Conservation (phyloP, 2,797 vertebrate genomes). For the Poliocrania exsul region DNA sequence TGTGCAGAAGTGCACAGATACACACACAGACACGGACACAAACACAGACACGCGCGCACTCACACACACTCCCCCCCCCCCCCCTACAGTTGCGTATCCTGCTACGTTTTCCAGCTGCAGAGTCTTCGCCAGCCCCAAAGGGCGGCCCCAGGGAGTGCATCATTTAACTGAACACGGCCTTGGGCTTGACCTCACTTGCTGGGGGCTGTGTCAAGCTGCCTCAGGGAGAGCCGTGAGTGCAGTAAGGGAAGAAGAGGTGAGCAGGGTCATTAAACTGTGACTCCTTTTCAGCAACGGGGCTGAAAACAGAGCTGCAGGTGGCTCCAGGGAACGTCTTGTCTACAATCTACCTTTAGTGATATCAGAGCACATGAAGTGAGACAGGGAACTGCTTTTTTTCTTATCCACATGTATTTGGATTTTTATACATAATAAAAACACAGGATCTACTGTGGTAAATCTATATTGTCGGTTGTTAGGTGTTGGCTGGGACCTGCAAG, state of each 20-base stretch:
- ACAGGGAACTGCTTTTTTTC: not conserved
- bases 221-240: not conserved
- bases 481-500: not conserved
- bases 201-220: not conserved
- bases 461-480: not conserved
- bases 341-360: not conserved
- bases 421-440: not conserved
- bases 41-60: rapidly evolving
- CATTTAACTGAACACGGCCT: not conserved
- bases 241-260: not conserved
- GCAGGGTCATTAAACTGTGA: not conserved
- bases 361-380: not conserved
- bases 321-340: not conserved
- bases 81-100: rapidly evolving
- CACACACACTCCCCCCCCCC: too few relatives aligned
- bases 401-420: not conserved
- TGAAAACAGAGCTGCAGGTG: not conserved
- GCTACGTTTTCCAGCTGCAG: not conserved
- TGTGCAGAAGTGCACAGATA: not conserved
- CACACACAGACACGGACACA: rapidly evolving
- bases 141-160: not conserved
- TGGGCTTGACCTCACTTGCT: not conserved
- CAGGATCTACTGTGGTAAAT: not conserved
- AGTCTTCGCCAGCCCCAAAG: not conserved
- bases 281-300: not conserved